phyloP scores from a whole-genome alignment of 2,888 invertebrate genomes.

The Perithous albicinctus region DNA sequence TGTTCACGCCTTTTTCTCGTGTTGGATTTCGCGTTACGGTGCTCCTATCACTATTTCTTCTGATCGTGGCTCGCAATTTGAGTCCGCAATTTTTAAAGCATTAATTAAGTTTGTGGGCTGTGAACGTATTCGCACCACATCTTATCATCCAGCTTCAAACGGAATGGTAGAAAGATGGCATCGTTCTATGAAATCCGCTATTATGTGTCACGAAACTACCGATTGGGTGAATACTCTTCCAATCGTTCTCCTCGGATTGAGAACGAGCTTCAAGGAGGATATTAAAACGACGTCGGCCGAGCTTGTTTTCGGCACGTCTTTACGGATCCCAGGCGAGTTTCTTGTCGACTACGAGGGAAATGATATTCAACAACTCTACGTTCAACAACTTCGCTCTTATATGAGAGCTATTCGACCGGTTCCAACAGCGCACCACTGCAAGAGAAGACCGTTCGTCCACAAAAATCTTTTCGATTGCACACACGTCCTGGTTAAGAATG shows the following conservation, averaged over 20 bases:
- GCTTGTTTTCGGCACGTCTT: neutral
- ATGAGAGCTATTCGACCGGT: constrained; percentile 1
- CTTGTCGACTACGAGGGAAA: neutral
- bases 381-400: neutral
- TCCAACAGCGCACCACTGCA: constrained; percentile 7
- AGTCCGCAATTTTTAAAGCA: constrained; percentile 2
- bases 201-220: constrained; percentile 10
- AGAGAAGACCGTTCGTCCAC: neutral
- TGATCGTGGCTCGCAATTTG: constrained; percentile 2
- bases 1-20: constrained; percentile 64
- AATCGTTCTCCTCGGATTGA: neutral
- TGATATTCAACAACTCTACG: constrained; percentile 6
- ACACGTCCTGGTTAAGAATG: too few species aligned
- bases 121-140: neutral
- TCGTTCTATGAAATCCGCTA: neutral
- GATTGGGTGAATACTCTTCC: constrained; percentile 5
- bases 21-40: constrained; percentile 5
- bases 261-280: constrained; percentile 13
- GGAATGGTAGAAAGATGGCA: constrained; percentile 17
- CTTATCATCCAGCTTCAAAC: neutral
- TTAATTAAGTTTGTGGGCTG: constrained; percentile 4
- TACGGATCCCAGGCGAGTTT: neutral
- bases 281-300: constrained; percentile 36
- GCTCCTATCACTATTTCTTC: neutral
- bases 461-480: neutral